Evolutionary conservation across 1,140 invertebrate genomes (phyloP).

Genomic region (Ooceraea biroi): DNA sequence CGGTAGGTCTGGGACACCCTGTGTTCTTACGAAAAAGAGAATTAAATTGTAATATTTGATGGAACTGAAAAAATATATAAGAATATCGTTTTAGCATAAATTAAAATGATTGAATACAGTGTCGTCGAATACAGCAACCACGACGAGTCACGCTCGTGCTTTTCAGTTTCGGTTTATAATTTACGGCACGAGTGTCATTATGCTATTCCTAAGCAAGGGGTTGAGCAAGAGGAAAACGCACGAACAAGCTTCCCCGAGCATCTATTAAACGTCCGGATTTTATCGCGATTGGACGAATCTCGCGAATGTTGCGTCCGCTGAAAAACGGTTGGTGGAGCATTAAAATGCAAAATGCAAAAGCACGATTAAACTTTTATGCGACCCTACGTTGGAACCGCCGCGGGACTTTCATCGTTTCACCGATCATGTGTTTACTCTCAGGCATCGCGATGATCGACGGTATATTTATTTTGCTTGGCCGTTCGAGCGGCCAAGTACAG

Average conservation of each 20-base stretch:
- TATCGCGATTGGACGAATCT: neutral
- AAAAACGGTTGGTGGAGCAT: neutral
- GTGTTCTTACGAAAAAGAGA: too few species aligned
- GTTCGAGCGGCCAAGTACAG: neutral
- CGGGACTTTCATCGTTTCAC: neutral
- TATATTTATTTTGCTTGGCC: constrained; percentile 2
- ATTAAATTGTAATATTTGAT: too few species aligned
- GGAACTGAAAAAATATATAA: too few species aligned
- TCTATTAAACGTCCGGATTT: neutral
- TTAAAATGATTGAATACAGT: too few species aligned
- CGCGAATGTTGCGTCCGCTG: neutral
- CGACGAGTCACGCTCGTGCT: too few species aligned
- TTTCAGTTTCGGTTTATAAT: too few species aligned
- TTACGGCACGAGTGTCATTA: too few species aligned
- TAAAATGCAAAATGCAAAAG: neutral
- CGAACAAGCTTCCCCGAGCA: neutral
- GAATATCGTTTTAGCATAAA: too few species aligned
- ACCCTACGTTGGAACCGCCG: neutral
- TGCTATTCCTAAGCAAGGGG: too few species aligned
- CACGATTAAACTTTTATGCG: neutral
- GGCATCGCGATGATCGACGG: neutral
- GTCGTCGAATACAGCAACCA: too few species aligned
- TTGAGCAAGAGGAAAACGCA: neutral
- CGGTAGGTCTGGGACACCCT: too few species aligned
- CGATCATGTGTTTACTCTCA: neutral